phyloP scores from a whole-genome alignment of 2,797 vertebrate genomes.

The Aeoliscus strigatus region DNA sequence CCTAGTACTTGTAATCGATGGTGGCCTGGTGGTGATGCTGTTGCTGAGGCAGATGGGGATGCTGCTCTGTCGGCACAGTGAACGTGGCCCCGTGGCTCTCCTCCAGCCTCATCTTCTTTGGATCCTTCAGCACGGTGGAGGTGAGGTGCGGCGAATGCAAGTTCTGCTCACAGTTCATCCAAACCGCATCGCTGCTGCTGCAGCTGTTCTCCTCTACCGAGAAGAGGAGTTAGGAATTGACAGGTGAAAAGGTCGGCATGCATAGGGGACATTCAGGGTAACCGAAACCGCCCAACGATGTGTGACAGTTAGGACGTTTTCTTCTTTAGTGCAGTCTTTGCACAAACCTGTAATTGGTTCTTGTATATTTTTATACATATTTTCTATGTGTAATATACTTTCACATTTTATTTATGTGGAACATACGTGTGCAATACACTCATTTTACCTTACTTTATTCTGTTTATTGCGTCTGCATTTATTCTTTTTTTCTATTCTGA shows the following conservation, averaged over 20 bases:
- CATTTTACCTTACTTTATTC: too few species aligned
- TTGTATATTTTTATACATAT: too few species aligned
- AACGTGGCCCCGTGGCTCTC: slow-evolving; percentile 87
- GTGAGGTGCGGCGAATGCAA: slow-evolving; percentile 93
- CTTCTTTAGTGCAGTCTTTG: slow-evolving; percentile 1
- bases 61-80: slow-evolving; percentile 85
- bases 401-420: background rate
- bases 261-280: too few species aligned
- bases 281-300: too few species aligned
- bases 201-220: slow-evolving; percentile 81
- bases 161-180: slow-evolving; percentile 80
- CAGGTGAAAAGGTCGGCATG: too few species aligned
- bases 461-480: too few species aligned
- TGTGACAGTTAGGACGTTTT: background rate
- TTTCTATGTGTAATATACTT: too few species aligned
- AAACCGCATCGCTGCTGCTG: slow-evolving; percentile 86
- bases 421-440: too few species aligned
- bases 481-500: too few species aligned
- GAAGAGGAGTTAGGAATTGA: background rate
- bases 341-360: too few species aligned
- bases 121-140: slow-evolving; percentile 91
- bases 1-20: slow-evolving; percentile 91
- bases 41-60: slow-evolving; percentile 57
- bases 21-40: slow-evolving; percentile 80
- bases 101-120: slow-evolving; percentile 85